Conservation (phyloP, 1,140 invertebrate species). For the Zeugodacus cucurbitae region DNA sequence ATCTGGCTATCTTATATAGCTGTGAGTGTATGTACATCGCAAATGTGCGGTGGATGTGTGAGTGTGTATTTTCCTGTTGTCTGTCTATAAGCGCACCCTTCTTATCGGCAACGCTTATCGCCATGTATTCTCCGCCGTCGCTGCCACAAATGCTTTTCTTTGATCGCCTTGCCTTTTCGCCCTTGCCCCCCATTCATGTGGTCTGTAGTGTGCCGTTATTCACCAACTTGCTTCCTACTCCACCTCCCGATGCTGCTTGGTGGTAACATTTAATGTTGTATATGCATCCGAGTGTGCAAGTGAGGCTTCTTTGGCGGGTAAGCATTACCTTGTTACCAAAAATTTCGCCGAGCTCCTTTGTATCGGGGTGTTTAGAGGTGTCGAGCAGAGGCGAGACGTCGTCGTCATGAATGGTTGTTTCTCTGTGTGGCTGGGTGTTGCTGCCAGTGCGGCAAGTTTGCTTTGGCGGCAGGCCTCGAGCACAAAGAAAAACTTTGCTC, state of each 20-base stretch:
- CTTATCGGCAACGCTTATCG: constrained; percentile 19
- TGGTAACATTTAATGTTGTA: neutral
- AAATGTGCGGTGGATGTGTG: neutral
- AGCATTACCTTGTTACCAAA: neutral
- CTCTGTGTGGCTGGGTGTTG: neutral
- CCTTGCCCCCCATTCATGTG: neutral
- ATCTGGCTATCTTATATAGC: neutral
- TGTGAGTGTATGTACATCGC: neutral
- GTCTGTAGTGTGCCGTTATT: neutral
- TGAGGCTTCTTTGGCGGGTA: neutral
- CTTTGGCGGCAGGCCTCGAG: constrained; percentile 29
- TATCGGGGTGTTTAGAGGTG: neutral
- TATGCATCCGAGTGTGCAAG: neutral
- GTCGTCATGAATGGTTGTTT: neutral
- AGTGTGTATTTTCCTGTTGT: neutral
- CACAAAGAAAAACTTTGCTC: constrained; percentile 39
- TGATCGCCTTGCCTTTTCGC: neutral
- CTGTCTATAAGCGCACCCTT: constrained; percentile 40
- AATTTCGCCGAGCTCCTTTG: constrained; percentile 8
- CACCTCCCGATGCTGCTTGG: neutral
- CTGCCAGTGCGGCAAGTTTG: neutral
- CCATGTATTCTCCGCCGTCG: constrained; percentile 3
- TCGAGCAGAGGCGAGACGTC: neutral
- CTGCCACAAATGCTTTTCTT: neutral
- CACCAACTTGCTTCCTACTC: neutral